Evolutionary conservation across 2,113 vertebrate genomes (phyloP).

Genomic region (Gopherus flavomarginatus): DNA sequence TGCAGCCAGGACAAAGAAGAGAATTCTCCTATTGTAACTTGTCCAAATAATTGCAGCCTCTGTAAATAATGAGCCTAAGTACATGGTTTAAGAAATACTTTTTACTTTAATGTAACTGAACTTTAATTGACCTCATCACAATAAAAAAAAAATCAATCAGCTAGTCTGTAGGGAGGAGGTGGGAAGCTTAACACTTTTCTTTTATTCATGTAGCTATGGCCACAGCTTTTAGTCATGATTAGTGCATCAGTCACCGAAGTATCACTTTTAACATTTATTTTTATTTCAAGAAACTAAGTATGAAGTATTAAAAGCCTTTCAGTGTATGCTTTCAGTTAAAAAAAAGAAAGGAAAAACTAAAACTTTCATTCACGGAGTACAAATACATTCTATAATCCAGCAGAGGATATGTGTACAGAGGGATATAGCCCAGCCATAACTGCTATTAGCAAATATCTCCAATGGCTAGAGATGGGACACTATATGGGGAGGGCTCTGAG

Average conservation of each 20-base stretch:
- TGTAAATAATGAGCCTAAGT: not conserved
- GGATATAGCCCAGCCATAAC: not conserved
- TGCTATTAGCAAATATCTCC: not conserved
- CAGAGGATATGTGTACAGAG: not conserved
- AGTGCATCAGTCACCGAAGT: slow-evolving; percentile 41
- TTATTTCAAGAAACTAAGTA: slow-evolving; percentile 52
- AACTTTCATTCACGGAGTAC: not conserved
- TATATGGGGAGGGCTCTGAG: not conserved
- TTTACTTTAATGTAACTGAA: not conserved
- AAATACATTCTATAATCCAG: not conserved
- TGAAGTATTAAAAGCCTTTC: slow-evolving; percentile 43
- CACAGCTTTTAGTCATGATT: slow-evolving; percentile 58
- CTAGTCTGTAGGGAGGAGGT: not conserved
- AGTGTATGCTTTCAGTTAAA: not conserved
- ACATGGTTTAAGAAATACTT: not conserved
- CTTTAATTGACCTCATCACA: not conserved
- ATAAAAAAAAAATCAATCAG: not conserved
- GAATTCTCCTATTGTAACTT: not conserved
- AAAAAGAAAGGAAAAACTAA: not conserved
- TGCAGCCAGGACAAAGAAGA: not conserved
- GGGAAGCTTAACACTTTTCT: slow-evolving; percentile 29
- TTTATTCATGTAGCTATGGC: slow-evolving; percentile 40
- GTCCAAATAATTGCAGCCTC: not conserved
- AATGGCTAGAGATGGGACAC: not conserved
- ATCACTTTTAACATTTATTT: slow-evolving; percentile 38